Evolutionary conservation across 2,113 vertebrate genomes (phyloP).

Genomic region (Rostratula benghalensis): DNA sequence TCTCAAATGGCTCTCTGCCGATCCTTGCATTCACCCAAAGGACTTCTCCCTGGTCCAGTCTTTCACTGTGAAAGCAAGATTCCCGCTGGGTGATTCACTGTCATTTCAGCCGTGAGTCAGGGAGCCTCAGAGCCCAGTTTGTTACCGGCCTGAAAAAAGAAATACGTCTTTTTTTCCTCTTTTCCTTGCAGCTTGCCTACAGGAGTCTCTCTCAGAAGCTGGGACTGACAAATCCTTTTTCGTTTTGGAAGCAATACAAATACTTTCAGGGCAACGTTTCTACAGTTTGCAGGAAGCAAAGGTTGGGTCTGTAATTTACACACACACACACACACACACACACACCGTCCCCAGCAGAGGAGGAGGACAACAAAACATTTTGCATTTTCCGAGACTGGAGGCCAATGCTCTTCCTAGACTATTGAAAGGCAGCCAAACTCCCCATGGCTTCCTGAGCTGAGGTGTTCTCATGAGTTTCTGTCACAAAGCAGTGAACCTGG

Average conservation of each 20-base stretch:
- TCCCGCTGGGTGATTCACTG: neutral
- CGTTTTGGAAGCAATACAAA: neutral
- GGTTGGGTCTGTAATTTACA: neutral
- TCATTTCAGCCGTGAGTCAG: neutral
- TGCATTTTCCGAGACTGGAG: neutral
- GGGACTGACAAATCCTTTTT: neutral
- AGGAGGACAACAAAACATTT: neutral
- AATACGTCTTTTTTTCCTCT: neutral
- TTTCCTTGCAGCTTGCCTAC: neutral
- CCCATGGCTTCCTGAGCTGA: neutral
- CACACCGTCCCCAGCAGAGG: too few relatives aligned
- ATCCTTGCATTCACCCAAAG: neutral
- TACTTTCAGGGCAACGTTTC: neutral
- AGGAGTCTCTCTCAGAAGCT: neutral
- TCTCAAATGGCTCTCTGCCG: neutral
- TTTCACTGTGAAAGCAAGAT: neutral
- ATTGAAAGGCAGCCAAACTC: neutral
- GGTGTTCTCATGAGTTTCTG: rapidly evolving
- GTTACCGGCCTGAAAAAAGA: neutral
- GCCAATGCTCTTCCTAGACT: neutral
- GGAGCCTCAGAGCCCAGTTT: neutral
- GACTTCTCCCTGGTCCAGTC: neutral
- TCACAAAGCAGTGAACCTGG: neutral
- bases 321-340: too few relatives aligned
- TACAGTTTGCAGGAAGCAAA: neutral